phyloP scores from a whole-genome alignment of 53 echinoderm and acorn worm genomes.

The Echinometra lucunter region DNA sequence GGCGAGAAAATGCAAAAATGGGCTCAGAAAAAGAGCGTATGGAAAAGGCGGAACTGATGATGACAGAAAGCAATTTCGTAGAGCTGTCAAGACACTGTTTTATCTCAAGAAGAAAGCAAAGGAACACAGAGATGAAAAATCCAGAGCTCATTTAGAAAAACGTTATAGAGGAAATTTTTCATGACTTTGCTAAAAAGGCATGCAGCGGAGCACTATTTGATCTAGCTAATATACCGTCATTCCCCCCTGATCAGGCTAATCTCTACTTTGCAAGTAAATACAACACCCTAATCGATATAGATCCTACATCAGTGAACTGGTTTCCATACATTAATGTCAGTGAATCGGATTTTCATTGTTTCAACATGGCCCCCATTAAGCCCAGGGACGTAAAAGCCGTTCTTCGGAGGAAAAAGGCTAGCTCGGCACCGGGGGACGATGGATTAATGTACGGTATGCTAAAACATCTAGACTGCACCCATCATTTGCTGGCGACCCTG shows the following conservation, averaged over 20 bases:
- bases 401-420: neutral
- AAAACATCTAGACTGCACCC: conserved; percentile 16
- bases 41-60: neutral
- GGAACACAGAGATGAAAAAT: neutral
- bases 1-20: neutral
- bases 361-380: conserved; percentile 5
- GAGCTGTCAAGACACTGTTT: neutral
- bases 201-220: neutral
- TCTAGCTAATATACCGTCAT: no score
- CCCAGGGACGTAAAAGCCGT: conserved; percentile 7
- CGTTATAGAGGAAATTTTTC: neutral
- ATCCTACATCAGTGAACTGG: neutral
- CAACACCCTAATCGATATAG: neutral
- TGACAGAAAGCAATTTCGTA: neutral
- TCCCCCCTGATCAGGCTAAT: no score
- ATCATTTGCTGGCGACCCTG: conserved; percentile 19
- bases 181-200: neutral
- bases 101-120: neutral
- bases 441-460: conserved; percentile 36
- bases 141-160: neutral
- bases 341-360: neutral
- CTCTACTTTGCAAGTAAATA: neutral
- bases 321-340: neutral
- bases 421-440: neutral
- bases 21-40: neutral